Evolutionary conservation across 2,888 invertebrate genomes (phyloP).

Genomic region (Drosophila leonis): DNA sequence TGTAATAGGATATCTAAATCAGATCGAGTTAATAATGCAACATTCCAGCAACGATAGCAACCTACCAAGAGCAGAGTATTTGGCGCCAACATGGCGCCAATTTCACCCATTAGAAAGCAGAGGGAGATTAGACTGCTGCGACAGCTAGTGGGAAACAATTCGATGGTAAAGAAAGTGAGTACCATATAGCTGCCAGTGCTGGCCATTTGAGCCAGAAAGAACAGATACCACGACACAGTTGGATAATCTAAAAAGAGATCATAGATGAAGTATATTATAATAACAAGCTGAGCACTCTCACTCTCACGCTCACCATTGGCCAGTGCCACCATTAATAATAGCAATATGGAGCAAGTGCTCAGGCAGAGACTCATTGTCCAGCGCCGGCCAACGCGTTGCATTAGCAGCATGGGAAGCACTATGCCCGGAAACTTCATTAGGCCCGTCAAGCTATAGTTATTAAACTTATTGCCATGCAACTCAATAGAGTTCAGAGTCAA

Average conservation of each 20-base stretch:
- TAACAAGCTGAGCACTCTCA: neutral
- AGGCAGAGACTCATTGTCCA: slow-evolving; percentile 87
- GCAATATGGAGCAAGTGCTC: slow-evolving; percentile 87
- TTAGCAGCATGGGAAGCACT: slow-evolving; percentile 87
- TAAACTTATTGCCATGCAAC: slow-evolving; percentile 90
- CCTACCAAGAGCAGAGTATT: slow-evolving; percentile 88
- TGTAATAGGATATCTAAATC: slow-evolving; percentile 82
- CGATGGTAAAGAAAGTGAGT: slow-evolving; percentile 89
- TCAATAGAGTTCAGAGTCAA: slow-evolving; percentile 91
- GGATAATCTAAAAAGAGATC: slow-evolving; percentile 45
- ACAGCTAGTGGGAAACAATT: slow-evolving; percentile 89
- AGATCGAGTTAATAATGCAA: neutral
- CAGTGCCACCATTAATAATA: slow-evolving; percentile 68
- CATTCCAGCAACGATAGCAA: neutral
- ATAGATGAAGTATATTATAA: neutral
- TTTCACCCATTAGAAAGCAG: slow-evolving; percentile 89
- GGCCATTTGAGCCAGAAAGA: slow-evolving; percentile 88
- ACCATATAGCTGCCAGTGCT: slow-evolving; percentile 89
- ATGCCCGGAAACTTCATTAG: slow-evolving; percentile 91
- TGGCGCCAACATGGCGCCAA: slow-evolving; percentile 90
- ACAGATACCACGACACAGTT: slow-evolving; percentile 86
- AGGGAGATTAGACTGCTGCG: slow-evolving; percentile 89
- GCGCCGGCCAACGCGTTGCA: slow-evolving; percentile 89
- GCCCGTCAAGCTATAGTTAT: slow-evolving; percentile 88
- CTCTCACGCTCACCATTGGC: slow-evolving; percentile 49